Base-by-base conservation (phyloP, 1,140 invertebrate species). In the Bombus affinis region DNA sequence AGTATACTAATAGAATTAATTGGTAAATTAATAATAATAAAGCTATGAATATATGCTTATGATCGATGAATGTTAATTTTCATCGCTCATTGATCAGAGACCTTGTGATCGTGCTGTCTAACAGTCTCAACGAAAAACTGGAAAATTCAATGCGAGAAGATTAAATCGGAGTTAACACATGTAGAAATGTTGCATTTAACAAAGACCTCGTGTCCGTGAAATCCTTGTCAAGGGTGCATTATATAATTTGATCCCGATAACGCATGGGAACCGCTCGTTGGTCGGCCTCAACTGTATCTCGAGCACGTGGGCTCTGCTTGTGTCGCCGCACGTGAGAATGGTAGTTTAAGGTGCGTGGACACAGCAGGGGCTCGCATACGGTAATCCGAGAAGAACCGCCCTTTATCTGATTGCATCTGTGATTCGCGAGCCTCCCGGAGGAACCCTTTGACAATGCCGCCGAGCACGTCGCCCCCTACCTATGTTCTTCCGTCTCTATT, bases 401-500 rank as follows among this genome's bases (percentile, higher is more conserved):
- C 91, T 89, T 86, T 93, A 94, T 93, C 93, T 92, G 92, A 94
- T 94, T 91, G 91, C 93, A 94, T 94, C 93, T 92, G 92, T 92
- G 92, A 93, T 93, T 92, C 86, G 88, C 89, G 91, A 89, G 89
- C 87, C 85, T 91, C 78, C 82, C 83, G 74, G 89, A 75, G 86
- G 86, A 87, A 86, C 82, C 86, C 93, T 94, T 95, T 95, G 94
- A 95, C 94, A 93, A 91, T 89, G 94, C 94, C 94, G 94, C 92
- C 93, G 77, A 90, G 90, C 91, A 91, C 88, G 83, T 88, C 87
- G 90, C 89, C 87, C 89, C 89, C 85, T 83, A 88, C 86, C 89
- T 89, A 32, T 77, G 89, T 85, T 84, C 83, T 87, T 91, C 89
- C 87, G 88, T 83, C 87, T 81, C 77, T 73, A 80, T 70, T 39